These are phyloP conservation scores for Carapus acus DNA, from an alignment of 2,797 vertebrate genomes.

Conservation along the genomic window DNA sequence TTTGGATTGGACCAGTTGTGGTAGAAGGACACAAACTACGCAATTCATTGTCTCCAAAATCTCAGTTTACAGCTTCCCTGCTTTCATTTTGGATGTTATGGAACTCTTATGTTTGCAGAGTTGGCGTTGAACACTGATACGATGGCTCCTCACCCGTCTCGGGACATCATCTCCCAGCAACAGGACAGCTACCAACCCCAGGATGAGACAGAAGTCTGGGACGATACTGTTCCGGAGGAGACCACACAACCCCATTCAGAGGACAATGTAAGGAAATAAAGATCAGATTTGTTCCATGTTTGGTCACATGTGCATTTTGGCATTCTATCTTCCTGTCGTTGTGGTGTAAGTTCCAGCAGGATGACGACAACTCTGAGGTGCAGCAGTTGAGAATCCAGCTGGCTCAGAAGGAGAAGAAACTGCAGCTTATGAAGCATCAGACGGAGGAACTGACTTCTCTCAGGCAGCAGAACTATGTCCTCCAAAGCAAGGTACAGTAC, in stretches of 20 bases:
- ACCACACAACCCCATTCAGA: constrained; percentile 10
- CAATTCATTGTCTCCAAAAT: no score
- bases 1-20: no score
- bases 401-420: constrained; percentile 71
- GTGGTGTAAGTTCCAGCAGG: constrained; percentile 34
- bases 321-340: no score
- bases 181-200: constrained; percentile 45
- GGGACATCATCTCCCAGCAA: constrained; percentile 59
- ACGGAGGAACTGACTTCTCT: constrained; percentile 73
- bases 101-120: constrained; percentile 34
- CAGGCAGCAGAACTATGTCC: constrained; percentile 82
- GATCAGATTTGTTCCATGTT: background rate
- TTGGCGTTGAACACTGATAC: constrained; percentile 51
- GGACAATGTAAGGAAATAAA: constrained; percentile 34
- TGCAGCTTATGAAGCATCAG: constrained; percentile 67
- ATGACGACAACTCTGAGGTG: constrained; percentile 50
- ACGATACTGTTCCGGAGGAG: constrained; percentile 16
- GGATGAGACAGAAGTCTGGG: constrained; percentile 11
- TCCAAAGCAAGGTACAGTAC: constrained; percentile 86
- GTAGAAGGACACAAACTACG: no score
- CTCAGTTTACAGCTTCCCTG: no score
- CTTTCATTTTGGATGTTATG: no score
- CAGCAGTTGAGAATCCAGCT: constrained; percentile 69
- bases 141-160: constrained; percentile 63
- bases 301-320: no score